A percentile compares a stretch with the other conserved stretches of the same genome.
These are phyloP conservation scores for Gymnothorax javanicus DNA, from an alignment of 2,797 vertebrate species.

Conservation along the genomic window DNA sequence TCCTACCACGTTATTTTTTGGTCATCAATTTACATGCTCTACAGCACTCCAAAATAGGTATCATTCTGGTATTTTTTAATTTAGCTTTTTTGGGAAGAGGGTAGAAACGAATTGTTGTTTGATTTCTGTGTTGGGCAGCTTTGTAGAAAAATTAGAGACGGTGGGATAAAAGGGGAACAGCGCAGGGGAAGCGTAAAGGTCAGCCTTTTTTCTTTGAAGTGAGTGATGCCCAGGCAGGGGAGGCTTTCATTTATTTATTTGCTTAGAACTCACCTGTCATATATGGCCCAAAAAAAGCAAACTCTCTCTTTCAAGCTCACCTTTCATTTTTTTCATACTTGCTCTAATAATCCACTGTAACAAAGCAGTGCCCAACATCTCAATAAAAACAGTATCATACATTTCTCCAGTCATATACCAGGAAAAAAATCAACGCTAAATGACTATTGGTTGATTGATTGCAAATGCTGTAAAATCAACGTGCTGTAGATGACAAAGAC, in stretches of 20 bases:
- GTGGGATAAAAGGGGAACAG: conserved; percentile 2
- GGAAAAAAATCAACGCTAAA: not conserved
- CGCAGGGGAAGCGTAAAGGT: conserved; percentile 11
- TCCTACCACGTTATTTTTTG: not conserved
- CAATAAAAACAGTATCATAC: not conserved
- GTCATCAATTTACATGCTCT: not conserved
- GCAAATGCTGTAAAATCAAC: not conserved
- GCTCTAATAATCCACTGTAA: not conserved
- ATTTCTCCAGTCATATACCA: not conserved
- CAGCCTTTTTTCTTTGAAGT: conserved; percentile 8
- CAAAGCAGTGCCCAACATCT: not conserved
- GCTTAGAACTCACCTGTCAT: not conserved
- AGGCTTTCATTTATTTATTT: not conserved
- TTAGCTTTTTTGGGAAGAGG: not conserved
- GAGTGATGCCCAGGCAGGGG: not conserved
- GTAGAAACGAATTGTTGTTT: not conserved
- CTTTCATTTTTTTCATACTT: conserved; percentile 9
- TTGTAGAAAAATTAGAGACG: conserved; percentile 13
- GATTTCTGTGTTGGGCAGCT: not conserved
- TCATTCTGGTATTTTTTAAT: conserved; percentile 8
- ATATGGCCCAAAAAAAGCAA: not conserved
- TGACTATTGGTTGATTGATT: not conserved
- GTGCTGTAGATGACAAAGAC: not conserved
- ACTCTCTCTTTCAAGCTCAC: not conserved
- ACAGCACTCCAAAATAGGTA: not conserved